These are phyloP conservation scores for Cydia pomonella DNA, from an alignment of 1,140 invertebrate genomes.

Conservation along the genomic window DNA sequence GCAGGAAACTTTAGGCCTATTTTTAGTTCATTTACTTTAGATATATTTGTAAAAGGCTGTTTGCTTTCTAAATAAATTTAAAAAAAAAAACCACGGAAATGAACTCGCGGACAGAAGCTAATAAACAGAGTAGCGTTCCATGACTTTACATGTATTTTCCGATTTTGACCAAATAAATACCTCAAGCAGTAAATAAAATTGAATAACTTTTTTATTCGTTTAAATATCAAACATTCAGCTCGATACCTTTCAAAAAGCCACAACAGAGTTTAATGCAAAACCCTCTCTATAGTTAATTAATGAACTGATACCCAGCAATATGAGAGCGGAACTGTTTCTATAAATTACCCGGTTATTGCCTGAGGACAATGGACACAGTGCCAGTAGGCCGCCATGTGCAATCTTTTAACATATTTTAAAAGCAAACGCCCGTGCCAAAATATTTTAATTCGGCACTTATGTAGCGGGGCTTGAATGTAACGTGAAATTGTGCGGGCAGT, in stretches of 20 bases:
- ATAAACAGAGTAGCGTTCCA: no score
- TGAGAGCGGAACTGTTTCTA: slow-evolving; percentile 52
- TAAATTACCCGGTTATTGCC: slow-evolving; percentile 58
- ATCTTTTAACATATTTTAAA: slow-evolving; percentile 63
- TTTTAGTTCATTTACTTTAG: no score
- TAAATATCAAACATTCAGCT: background rate
- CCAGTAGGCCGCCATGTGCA: slow-evolving; percentile 51
- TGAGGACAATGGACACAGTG: slow-evolving; percentile 53
- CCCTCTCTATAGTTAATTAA: slow-evolving; percentile 66
- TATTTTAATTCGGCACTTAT: slow-evolving; percentile 61
- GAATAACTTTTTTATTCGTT: no score
- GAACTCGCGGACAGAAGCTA: no score
- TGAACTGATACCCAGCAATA: slow-evolving; percentile 61
- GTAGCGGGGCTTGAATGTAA: slow-evolving; percentile 38
- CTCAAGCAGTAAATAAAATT: no score
- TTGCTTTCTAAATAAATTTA: no score
- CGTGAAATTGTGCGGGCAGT: slow-evolving; percentile 55
- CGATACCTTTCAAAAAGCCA: background rate
- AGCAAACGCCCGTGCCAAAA: slow-evolving; percentile 57
- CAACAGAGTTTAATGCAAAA: slow-evolving; percentile 43
- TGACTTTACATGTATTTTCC: no score
- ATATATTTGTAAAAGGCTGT: no score
- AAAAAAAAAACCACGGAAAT: no score
- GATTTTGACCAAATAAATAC: no score
- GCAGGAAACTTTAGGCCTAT: no score